A percentile compares a stretch with the other conserved stretches of the same genome.
Evolutionary conservation across 2,888 invertebrate genomes (phyloP).

Genomic region (Venustoraphidia nigricollis): DNA sequence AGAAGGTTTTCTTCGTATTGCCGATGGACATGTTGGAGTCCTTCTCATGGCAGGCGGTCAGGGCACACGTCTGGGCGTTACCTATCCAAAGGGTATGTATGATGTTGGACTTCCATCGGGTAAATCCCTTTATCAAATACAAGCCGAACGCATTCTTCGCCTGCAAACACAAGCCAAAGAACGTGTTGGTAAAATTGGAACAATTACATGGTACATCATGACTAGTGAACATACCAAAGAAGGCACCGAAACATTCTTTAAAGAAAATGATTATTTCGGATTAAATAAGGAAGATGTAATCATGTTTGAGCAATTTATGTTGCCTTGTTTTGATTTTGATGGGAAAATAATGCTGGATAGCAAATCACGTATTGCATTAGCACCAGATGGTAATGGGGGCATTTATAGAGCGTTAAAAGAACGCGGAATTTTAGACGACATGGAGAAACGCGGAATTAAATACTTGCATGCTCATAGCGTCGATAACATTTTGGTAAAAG

Average conservation of each 20-base stretch:
- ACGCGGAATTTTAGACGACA: conserved; percentile 64
- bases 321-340: conserved; percentile 88
- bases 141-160: conserved; percentile 78
- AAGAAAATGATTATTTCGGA: conserved; percentile 71
- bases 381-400: conserved; percentile 88
- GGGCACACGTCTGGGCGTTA: conserved; percentile 89
- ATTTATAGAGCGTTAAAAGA: conserved; percentile 64
- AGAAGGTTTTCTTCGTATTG: conserved; percentile 44
- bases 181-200: conserved; percentile 40
- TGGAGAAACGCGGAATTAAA: conserved; percentile 60
- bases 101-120: conserved; percentile 78
- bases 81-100: conserved; percentile 95
- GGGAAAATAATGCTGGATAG: conserved; percentile 84
- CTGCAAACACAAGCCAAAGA: conserved; percentile 63
- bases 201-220: conserved; percentile 87
- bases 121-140: conserved; percentile 87
- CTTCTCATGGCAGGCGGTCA: conserved; percentile 94
- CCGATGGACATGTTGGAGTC: conserved; percentile 62
- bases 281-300: conserved; percentile 64
- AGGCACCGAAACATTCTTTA: conserved; percentile 68
- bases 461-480: conserved; percentile 96
- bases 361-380: conserved; percentile 64
- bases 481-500: conserved; percentile 95
- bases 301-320: conserved; percentile 81
- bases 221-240: conserved; percentile 89